Base-by-base conservation (phyloP, 2,797 vertebrate genomes). In the Saxicola maurus region DNA sequence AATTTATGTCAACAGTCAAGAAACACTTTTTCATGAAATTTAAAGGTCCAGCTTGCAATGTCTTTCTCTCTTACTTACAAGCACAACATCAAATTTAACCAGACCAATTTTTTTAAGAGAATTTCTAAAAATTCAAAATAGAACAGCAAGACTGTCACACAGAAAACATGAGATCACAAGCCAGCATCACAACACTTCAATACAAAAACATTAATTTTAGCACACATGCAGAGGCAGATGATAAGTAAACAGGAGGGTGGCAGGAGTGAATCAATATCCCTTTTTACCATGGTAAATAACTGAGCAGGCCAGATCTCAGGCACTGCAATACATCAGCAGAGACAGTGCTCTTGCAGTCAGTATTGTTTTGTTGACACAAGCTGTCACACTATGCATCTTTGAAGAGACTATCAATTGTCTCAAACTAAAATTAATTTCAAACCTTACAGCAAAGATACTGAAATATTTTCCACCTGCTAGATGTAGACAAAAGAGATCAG, bases 101-200 rank as follows among this genome's bases (percentile, higher is more conserved):
- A 16, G n/a, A 82, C 9, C 3, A 52, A 35, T 18, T 28, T 18
- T 9, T 76, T 20, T 19, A 8, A 28, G 40, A 51, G 45, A 52
- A 17, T 68, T 87, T 33, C 31, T 53, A 57, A 74, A 85, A 46
- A 51, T 79, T 79, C 27, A 6, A 27, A 59, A 53, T 13, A 35
- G 5, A 46, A 43, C 35, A 71, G 51, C 7, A 77, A 87, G 12
- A 46, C 21, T 60, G 33, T 42, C 35, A 80, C 15, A 53, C 0
- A 1, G 27, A 72, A 65, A 40, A 60, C 3, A 11, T 0, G 0
- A 9, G 33, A 79, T 66, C 33, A 38, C n/a, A 40, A 74, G 68
- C 16, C 57, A 71, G 28, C n/a, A 57, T 46, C 31, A 49, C 17
- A 90, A n/a, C n/a, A 68, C 37, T 80, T 17, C 12, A 38, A 89